These are phyloP conservation scores for Drosophila subpulchrella DNA, from an alignment of 1,140 invertebrate genomes.

Conservation along the genomic window DNA sequence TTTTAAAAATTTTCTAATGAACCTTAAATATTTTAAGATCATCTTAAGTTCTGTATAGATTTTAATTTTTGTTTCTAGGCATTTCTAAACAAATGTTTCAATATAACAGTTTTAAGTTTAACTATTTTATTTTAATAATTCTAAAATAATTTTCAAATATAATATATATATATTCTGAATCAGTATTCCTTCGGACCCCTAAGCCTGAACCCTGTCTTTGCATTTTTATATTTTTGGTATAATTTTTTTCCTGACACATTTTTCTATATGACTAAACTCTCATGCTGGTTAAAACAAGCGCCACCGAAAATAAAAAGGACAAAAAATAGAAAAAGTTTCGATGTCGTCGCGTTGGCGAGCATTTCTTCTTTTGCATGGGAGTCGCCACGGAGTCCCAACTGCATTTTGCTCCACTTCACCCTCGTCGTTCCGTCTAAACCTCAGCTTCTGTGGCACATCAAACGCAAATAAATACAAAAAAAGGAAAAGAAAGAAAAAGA, in stretches of 20 bases:
- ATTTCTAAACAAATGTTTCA: too few species aligned
- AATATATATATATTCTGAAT: background rate
- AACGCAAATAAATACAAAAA: constrained; percentile 30
- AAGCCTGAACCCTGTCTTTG: background rate
- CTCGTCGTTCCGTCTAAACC: constrained; percentile 8
- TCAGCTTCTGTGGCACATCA: constrained; percentile 15
- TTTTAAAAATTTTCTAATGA: background rate
- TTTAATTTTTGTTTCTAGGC: background rate
- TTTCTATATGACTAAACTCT: constrained; percentile 46
- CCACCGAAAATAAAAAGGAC: constrained; percentile 14
- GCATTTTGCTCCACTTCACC: constrained; percentile 17
- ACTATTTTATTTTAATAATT: too few species aligned
- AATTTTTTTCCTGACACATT: constrained; percentile 37
- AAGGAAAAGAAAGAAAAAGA: background rate
- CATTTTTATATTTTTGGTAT: constrained; percentile 23
- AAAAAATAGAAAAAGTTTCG: constrained; percentile 35
- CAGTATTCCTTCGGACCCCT: background rate
- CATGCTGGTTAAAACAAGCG: constrained; percentile 33
- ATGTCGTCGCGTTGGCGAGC: constrained; percentile 46
- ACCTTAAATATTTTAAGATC: background rate
- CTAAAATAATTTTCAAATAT: background rate
- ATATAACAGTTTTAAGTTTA: too few species aligned
- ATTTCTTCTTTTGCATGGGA: constrained; percentile 55
- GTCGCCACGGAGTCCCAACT: constrained; percentile 52
- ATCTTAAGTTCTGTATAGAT: background rate